Conservation (phyloP, 2,113 vertebrate genomes). For the Gallinago paraguaiae region DNA sequence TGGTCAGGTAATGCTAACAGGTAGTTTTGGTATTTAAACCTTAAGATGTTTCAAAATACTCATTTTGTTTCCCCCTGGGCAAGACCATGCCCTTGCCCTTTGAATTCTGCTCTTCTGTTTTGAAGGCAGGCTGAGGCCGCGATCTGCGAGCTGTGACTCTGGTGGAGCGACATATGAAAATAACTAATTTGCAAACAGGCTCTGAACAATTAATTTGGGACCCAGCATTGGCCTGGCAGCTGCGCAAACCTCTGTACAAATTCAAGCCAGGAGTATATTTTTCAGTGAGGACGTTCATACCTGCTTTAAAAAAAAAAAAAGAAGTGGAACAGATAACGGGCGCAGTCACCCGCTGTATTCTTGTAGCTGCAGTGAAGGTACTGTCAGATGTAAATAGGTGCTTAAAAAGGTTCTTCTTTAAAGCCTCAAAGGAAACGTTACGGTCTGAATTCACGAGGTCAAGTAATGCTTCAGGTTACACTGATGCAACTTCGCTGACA, state of each 20-base stretch:
- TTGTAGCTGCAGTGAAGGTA: background rate
- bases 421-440: background rate
- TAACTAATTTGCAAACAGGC: conserved; percentile 6
- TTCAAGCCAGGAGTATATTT: background rate
- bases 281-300: background rate
- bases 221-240: background rate
- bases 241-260: background rate
- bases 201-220: conserved; percentile 34
- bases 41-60: background rate
- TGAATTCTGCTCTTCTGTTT: background rate
- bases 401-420: background rate
- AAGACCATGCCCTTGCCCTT: background rate
- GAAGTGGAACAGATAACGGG: background rate
- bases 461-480: background rate
- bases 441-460: background rate
- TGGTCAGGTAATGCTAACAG: background rate
- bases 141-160: background rate
- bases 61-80: background rate
- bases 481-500: background rate
- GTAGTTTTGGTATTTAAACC: background rate
- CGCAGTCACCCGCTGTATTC: background rate
- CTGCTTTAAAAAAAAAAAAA: background rate
- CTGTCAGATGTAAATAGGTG: background rate
- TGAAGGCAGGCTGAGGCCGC: background rate
- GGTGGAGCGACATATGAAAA: background rate